A percentile compares a stretch with the other conserved stretches of the same genome.
Conservation (phyloP, 2,113 vertebrate genomes). For the Tamias sibiricus region DNA sequence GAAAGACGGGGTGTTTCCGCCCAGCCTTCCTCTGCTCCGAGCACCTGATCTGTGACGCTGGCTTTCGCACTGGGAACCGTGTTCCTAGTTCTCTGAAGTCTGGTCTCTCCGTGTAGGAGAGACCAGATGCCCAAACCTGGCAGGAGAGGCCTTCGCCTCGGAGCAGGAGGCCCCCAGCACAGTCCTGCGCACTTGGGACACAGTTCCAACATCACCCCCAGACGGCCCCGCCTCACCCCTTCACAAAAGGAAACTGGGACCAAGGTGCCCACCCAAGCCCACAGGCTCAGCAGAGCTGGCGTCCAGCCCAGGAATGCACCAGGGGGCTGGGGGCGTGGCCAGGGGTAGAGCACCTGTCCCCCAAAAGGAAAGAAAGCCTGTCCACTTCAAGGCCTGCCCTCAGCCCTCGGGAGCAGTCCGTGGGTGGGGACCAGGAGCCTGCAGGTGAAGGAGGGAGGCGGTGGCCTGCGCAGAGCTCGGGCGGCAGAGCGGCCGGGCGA, state of each 20-base stretch:
- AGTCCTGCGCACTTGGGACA: not conserved
- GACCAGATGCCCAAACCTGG: not conserved
- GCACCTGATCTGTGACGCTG: not conserved
- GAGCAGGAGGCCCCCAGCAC: too few species aligned
- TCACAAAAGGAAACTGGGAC: rapidly evolving
- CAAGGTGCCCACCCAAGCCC: rapidly evolving
- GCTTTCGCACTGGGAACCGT: rapidly evolving
- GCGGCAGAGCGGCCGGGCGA: not conserved
- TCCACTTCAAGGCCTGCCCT: too few species aligned
- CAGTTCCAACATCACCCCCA: not conserved
- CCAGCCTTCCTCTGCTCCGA: not conserved
- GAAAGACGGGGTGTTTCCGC: not conserved
- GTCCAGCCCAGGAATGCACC: not conserved
- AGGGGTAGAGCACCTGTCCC: not conserved
- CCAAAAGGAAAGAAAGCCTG: not conserved
- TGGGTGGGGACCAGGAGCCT: too few species aligned
- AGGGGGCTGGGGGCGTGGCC: not conserved
- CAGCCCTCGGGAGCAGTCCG: not conserved
- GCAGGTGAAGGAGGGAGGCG: too few species aligned
- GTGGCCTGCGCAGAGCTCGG: rapidly evolving
- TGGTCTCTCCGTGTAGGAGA: not conserved
- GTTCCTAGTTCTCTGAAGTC: not conserved
- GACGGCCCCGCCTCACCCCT: rapidly evolving
- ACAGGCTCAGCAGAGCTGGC: not conserved
- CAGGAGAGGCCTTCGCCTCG: too few species aligned